Base-by-base conservation (phyloP, 2,888 invertebrate genomes). In the Torymus aiolomorphi region DNA sequence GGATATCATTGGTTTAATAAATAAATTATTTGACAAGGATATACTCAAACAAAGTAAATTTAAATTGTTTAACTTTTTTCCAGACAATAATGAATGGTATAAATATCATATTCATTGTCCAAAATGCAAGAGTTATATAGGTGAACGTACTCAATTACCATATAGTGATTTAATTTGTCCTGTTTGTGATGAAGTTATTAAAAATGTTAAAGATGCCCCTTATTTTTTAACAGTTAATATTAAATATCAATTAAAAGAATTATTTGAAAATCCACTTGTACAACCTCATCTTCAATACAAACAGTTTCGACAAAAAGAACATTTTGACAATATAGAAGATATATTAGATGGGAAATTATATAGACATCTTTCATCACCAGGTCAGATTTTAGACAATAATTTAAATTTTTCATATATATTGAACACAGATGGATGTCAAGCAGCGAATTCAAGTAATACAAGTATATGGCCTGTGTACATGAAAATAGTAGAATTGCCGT, bases 361-460 rank as follows among this genome's bases (percentile, higher is more conserved):
- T n/a, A n/a, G n/a, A n/a, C n/a, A 66, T 54, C 57, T 76, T n/a
- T 56, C 59, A 52, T 18, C 62, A 54, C 71, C 80, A 2, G 52
- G 52, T 18, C 67, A 71, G 31, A 57, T 59, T 18, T 59, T 56
- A 14, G 16, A 3, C 13, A 31, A 70, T 42, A 2, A 59, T 10
- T 31, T 12, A 2, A 70, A 70, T 31, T 65, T 80, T 18, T 76
- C 78, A 1, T 82, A 80, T 18, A 73, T 56, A 10, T 78, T 82
- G 57, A 82, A 78, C 66, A 82, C 82, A 10, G 78, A 82, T 75
- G 82, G 80, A 2, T 82, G 78, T 49, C 75, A 78, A 69, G 62
- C 52, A 52, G 62, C 70, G 1, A 70, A 76, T 63, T 54, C 74
- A 20, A 70, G 79, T 14, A 12, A 59, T 31, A 11, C 59, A 8